Evolutionary conservation across 1,140 invertebrate genomes (phyloP).

Genomic region (Lithobius niger): DNA sequence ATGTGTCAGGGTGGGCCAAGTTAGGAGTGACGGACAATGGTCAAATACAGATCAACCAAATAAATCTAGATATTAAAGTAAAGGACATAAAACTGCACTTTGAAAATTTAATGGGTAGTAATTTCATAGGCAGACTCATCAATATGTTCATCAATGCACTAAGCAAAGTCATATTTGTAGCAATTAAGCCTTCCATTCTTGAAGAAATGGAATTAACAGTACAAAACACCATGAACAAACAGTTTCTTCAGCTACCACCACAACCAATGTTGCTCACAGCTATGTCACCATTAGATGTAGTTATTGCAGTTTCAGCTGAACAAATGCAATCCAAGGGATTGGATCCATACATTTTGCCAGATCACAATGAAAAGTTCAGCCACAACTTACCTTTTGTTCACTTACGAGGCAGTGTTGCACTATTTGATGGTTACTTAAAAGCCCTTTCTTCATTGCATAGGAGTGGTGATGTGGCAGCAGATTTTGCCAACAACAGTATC

Average conservation of each 20-base stretch:
- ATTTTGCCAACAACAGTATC: background rate
- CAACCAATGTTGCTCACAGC: background rate
- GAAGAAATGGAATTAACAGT: background rate
- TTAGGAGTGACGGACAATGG: background rate
- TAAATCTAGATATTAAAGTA: background rate
- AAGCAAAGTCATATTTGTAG: background rate
- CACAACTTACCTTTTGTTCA: background rate
- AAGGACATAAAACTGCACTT: background rate
- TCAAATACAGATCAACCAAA: background rate
- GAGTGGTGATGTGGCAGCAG: background rate
- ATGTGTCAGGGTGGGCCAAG: background rate
- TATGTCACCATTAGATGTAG: background rate
- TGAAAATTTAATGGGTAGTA: background rate
- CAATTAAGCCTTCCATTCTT: background rate
- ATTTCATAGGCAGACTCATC: background rate
- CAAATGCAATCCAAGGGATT: background rate
- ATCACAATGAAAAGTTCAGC: background rate
- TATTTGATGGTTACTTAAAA: slow-evolving; percentile 3
- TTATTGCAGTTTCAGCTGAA: background rate
- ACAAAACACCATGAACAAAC: background rate
- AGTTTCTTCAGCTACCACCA: background rate
- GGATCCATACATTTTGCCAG: background rate
- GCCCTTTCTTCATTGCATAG: slow-evolving; percentile 4
- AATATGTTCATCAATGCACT: background rate
- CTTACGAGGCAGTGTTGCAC: background rate